phyloP scores from a whole-genome alignment of 1,140 invertebrate genomes.

The Brachionus rotundiformis region DNA sequence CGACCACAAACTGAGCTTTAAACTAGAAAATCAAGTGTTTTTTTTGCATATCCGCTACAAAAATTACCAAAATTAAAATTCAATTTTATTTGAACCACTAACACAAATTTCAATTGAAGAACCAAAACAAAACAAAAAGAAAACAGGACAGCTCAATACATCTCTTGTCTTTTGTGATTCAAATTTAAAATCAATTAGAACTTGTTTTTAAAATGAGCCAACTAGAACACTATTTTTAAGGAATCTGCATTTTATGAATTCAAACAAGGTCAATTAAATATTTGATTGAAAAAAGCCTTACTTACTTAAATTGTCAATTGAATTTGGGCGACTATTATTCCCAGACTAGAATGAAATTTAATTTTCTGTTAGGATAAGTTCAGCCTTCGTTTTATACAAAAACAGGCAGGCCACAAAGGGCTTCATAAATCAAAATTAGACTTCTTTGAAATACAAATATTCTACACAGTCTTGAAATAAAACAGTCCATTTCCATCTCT shows the following conservation, averaged over 20 bases:
- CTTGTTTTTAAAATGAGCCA: slow-evolving; percentile 28
- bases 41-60: not conserved
- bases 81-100: slow-evolving; percentile 14
- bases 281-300: slow-evolving; percentile 34
- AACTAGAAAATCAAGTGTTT: slow-evolving; percentile 3
- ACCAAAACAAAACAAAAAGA: too few relatives aligned
- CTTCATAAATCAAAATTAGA: slow-evolving; percentile 31
- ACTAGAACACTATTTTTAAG: slow-evolving; percentile 16
- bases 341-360: not conserved
- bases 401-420: not conserved
- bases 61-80: slow-evolving; percentile 6
- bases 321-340: not conserved
- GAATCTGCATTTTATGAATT: slow-evolving; percentile 11
- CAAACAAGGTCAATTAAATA: slow-evolving; percentile 47
- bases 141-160: slow-evolving; percentile 19
- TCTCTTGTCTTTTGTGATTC: slow-evolving; percentile 20
- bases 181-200: slow-evolving; percentile 44
- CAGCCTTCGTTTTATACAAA: slow-evolving; percentile 6
- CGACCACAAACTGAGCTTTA: slow-evolving; percentile 7
- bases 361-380: slow-evolving; percentile 39
- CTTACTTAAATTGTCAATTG: not conserved
- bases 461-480: slow-evolving; percentile 3
- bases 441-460: slow-evolving; percentile 36
- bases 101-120: slow-evolving; percentile 22
- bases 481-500: slow-evolving; percentile 2